Evolutionary conservation across 1,140 invertebrate species (phyloP).

Genomic region (Liolophura sinensis): DNA sequence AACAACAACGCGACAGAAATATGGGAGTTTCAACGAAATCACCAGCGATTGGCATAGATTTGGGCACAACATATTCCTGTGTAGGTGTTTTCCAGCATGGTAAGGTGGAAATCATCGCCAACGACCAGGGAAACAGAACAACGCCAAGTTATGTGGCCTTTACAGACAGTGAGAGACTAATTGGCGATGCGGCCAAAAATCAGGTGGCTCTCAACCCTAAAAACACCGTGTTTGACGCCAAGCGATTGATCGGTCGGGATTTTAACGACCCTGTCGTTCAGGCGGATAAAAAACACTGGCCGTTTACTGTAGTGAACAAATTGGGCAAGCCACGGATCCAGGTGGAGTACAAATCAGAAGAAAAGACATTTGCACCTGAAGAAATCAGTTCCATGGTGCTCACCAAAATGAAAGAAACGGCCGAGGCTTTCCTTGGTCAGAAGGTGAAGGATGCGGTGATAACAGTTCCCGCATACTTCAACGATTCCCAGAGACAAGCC

Average conservation of each 20-base stretch:
- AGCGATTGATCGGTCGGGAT: constrained; percentile 88
- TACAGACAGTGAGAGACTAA: constrained; percentile 80
- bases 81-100: constrained; percentile 69
- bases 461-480: constrained; percentile 62
- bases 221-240: constrained; percentile 88
- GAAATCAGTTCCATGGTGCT: constrained; percentile 86
- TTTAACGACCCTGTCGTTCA: constrained; percentile 88
- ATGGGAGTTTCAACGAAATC: constrained; percentile 24
- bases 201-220: constrained; percentile 80
- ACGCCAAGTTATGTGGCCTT: constrained; percentile 86
- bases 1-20: no score
- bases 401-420: constrained; percentile 84
- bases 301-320: constrained; percentile 67
- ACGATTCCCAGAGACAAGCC: constrained; percentile 73
- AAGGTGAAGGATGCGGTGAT: constrained; percentile 55
- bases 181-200: constrained; percentile 75
- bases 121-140: constrained; percentile 89
- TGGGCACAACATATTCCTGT: constrained; percentile 64
- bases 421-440: constrained; percentile 88
- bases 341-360: constrained; percentile 82
- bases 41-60: constrained; percentile 62
- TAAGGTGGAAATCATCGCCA: constrained; percentile 89
- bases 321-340: constrained; percentile 71
- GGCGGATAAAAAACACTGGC: constrained; percentile 90
- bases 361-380: constrained; percentile 86